Evolutionary conservation across 37 sponge, comb jelly and placozoan genomes (phyloP).

Genomic region (Crambe crambe): DNA sequence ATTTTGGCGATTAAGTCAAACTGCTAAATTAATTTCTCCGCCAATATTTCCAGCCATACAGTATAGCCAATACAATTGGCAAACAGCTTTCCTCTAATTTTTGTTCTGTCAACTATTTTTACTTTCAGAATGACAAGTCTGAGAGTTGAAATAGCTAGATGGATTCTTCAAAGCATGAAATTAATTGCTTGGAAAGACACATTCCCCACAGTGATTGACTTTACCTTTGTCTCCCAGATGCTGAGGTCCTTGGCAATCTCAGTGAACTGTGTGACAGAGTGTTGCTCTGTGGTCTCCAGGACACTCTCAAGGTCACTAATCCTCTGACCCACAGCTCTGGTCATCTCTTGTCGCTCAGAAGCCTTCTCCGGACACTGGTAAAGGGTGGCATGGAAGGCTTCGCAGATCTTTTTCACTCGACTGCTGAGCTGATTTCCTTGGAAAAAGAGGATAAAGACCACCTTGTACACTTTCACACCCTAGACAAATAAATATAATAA

Average conservation of each 20-base stretch:
- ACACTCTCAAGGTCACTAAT: slow-evolving; percentile 84
- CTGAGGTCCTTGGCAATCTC: slow-evolving; percentile 79
- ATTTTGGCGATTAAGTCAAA: too few species aligned
- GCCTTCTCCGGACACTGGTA: slow-evolving; percentile 95
- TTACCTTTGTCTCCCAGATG: slow-evolving; percentile 89
- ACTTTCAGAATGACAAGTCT: too few species aligned
- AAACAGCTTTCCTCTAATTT: too few species aligned
- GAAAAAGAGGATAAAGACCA: slow-evolving; percentile 97
- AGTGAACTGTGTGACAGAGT: slow-evolving; percentile 76
- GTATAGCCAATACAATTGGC: too few species aligned
- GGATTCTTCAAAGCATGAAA: too few species aligned
- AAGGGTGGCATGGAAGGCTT: slow-evolving; percentile 94
- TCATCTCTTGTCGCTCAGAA: slow-evolving; percentile 80
- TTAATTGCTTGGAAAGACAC: too few species aligned
- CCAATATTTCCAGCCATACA: too few species aligned
- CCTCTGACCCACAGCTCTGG: slow-evolving; percentile 51
- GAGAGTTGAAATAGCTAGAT: too few species aligned
- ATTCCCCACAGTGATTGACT: too few species aligned
- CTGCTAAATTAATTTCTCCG: too few species aligned
- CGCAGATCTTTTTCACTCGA: slow-evolving; percentile 98
- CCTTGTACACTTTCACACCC: slow-evolving; percentile 81
- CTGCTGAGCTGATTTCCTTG: slow-evolving; percentile 95
- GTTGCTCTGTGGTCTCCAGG: slow-evolving; percentile 88
- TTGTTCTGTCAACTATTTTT: too few species aligned
- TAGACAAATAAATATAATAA: background rate